phyloP scores from a whole-genome alignment of 2,113 vertebrate genomes.

The Nannobrachium achirus region DNA sequence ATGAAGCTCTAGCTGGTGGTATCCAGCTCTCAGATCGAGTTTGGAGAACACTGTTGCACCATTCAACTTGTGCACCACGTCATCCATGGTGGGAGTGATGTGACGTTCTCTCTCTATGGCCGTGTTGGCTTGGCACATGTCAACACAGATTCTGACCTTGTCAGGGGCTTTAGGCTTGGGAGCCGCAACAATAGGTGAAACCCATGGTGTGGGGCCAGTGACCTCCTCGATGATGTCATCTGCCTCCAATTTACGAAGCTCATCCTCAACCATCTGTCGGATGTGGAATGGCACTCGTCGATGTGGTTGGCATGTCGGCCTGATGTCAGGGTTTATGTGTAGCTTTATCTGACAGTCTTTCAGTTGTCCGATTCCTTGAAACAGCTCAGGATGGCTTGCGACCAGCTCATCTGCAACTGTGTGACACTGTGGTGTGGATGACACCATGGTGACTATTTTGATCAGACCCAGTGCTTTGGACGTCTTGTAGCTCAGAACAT shows the following conservation, averaged over 20 bases:
- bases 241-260: slow-evolving; percentile 22
- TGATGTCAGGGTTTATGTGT: slow-evolving; percentile 21
- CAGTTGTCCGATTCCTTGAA: slow-evolving; percentile 27
- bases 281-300: slow-evolving; percentile 2
- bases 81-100: slow-evolving; percentile 39
- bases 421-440: background rate
- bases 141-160: slow-evolving; percentile 34
- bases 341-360: slow-evolving; percentile 38
- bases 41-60: slow-evolving; percentile 42
- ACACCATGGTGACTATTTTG: slow-evolving; percentile 15
- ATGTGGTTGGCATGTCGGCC: slow-evolving; percentile 28
- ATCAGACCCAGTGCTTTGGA: slow-evolving; percentile 17
- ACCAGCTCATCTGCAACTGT: slow-evolving; percentile 28
- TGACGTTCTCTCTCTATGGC: slow-evolving; percentile 32
- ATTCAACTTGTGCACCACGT: slow-evolving; percentile 33
- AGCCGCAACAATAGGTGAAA: slow-evolving; percentile 37
- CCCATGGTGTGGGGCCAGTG: slow-evolving; percentile 35
- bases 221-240: slow-evolving; percentile 37
- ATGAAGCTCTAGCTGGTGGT: slow-evolving; percentile 43
- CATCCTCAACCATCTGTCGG: slow-evolving; percentile 19
- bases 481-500: slow-evolving; percentile 4
- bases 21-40: slow-evolving; percentile 28
- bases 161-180: slow-evolving; percentile 38
- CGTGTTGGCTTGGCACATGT: slow-evolving; percentile 32
- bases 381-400: slow-evolving; percentile 18